Percentiles rank a stretch among this genome's conserved stretches.
Evolutionary conservation across 92 coral and sea anemone species (phyloP).

Genomic region (Diadumene lineata): DNA sequence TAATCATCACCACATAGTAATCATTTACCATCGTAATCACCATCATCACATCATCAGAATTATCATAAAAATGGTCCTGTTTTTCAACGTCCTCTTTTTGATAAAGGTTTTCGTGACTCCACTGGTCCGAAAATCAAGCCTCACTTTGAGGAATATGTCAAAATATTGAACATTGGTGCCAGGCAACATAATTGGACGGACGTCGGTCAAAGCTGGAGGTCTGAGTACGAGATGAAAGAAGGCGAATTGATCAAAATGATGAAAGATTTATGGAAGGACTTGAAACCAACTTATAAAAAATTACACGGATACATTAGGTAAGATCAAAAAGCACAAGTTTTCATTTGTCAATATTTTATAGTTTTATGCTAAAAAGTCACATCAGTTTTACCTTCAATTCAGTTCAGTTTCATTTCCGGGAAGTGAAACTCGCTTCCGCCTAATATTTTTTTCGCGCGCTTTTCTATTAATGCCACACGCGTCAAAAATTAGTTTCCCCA

Average conservation of each 20-base stretch:
- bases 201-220: slow-evolving; percentile 32
- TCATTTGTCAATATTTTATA: not conserved
- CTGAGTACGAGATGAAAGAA: slow-evolving; percentile 26
- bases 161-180: slow-evolving; percentile 24
- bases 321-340: not conserved
- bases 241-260: slow-evolving; percentile 13
- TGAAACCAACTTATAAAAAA: slow-evolving; percentile 34
- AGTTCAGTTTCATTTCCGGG: not conserved
- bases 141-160: slow-evolving; percentile 1
- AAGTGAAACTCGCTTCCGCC: not conserved
- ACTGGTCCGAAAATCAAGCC: slow-evolving; percentile 31
- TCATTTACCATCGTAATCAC: not conserved
- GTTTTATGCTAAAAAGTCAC: no score
- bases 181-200: slow-evolving; percentile 23
- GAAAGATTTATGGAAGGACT: slow-evolving; percentile 21
- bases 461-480: not conserved
- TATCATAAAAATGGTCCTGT: no score
- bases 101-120: slow-evolving; percentile 26
- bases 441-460: not conserved
- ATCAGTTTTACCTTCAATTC: no score
- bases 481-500: not conserved
- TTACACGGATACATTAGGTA: slow-evolving; percentile 38
- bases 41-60: not conserved
- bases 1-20: no score
- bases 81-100: no score